Evolutionary conservation across 2,888 invertebrate species (phyloP).

Genomic region (Erebia palarica): DNA sequence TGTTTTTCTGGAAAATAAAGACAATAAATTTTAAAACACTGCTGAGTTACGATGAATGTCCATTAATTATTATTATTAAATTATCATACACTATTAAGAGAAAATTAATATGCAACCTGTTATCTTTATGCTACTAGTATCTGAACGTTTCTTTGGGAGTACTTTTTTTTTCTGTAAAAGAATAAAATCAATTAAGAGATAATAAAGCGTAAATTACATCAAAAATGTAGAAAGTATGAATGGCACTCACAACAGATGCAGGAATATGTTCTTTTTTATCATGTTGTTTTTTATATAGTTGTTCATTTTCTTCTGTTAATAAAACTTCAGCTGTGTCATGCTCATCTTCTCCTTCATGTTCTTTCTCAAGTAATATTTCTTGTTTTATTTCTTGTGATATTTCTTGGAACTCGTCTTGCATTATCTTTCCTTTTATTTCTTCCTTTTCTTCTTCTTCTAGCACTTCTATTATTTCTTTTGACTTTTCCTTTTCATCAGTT

Average conservation of each 20-base stretch:
- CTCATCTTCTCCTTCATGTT: not conserved
- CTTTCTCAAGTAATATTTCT: slow-evolving; percentile 12
- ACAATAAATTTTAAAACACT: not conserved
- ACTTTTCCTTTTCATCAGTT: not conserved
- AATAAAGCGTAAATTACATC: not conserved
- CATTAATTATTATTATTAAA: not conserved
- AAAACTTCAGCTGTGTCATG: not conserved
- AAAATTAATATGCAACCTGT: not conserved
- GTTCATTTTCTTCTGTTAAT: not conserved
- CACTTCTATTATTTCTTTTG: not conserved
- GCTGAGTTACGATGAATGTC: not conserved
- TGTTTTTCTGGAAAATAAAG: slow-evolving; percentile 8
- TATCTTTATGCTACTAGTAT: not conserved
- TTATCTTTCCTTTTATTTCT: not conserved
- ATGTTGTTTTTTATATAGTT: not conserved
- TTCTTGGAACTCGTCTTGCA: not conserved
- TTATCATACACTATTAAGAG: not conserved
- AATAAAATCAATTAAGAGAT: not conserved
- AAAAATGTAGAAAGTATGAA: not conserved
- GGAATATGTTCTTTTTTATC: slow-evolving; percentile 19
- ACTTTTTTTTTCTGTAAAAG: slow-evolving; percentile 1
- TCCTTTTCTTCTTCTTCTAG: not conserved
- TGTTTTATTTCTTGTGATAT: not conserved
- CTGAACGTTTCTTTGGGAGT: not conserved
- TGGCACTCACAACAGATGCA: not conserved